Conservation (phyloP, 2,888 invertebrate genomes). For the Eulithis testata region DNA sequence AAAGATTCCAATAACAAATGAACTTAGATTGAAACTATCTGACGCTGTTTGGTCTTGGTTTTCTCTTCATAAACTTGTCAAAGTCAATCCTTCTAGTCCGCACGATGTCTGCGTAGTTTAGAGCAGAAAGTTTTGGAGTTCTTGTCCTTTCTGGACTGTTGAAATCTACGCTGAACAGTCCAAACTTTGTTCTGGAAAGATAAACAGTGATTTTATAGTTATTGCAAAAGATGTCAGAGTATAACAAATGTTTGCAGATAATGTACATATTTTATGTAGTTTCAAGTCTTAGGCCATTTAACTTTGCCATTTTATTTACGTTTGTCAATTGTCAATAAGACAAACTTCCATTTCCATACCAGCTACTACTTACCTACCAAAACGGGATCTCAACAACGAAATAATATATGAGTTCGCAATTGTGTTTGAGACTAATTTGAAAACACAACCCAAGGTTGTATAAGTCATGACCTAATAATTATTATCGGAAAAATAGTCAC, state of each 20-base stretch:
- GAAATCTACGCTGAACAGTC: conserved; percentile 77
- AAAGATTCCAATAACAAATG: too few relatives aligned
- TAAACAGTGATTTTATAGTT: conserved; percentile 7
- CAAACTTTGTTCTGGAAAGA: conserved; percentile 70
- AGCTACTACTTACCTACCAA: too few relatives aligned
- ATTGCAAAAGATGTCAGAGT: not conserved
- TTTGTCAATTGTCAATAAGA: too few relatives aligned
- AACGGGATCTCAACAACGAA: too few relatives aligned
- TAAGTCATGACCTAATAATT: not conserved
- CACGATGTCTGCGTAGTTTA: conserved; percentile 72
- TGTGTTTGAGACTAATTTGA: too few relatives aligned
- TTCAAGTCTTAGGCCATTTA: not conserved
- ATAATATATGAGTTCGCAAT: too few relatives aligned
- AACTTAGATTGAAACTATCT: conserved; percentile 14
- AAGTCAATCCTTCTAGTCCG: conserved; percentile 67
- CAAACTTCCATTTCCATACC: too few relatives aligned
- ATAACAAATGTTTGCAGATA: too few relatives aligned
- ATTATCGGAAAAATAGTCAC: not conserved
- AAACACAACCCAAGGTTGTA: not conserved
- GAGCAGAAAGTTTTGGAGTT: conserved; percentile 75
- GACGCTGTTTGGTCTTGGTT: conserved; percentile 28
- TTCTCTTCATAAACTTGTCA: conserved; percentile 54
- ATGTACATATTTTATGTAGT: too few relatives aligned
- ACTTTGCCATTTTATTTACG: not conserved
- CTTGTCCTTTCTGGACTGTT: conserved; percentile 67